Conservation (phyloP, 1,140 invertebrate genomes). For the Drosophila kikkawai region DNA sequence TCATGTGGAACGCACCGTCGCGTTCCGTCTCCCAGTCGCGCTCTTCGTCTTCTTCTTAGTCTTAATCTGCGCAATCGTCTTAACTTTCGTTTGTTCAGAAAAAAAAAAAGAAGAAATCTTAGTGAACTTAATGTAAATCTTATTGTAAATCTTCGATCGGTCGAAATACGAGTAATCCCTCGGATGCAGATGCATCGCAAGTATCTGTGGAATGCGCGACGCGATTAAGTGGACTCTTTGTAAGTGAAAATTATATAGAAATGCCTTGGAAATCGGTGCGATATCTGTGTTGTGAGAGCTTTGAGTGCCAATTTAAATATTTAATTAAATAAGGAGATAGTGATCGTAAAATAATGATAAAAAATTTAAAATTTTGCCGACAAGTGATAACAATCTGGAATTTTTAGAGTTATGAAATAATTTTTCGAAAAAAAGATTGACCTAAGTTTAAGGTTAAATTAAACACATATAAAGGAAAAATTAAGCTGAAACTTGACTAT, state of each 20-base stretch:
- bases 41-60: background rate
- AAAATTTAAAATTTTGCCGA: background rate
- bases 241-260: conserved; percentile 8
- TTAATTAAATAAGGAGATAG: background rate
- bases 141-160: conserved; percentile 28
- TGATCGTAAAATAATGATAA: background rate
- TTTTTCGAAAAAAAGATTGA: background rate
- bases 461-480: background rate
- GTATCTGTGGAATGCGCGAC: conserved; percentile 30
- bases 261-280: background rate
- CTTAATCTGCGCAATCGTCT: conserved; percentile 39
- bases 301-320: conserved; percentile 27
- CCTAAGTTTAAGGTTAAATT: background rate
- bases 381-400: background rate
- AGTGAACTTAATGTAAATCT: background rate
- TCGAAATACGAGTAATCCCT: conserved; percentile 5
- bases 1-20: conserved; percentile 77
- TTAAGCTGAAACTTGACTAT: background rate
- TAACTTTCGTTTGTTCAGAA: conserved; percentile 49
- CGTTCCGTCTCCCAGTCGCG: conserved; percentile 23
- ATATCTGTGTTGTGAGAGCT: conserved; percentile 45
- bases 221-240: conserved; percentile 25
- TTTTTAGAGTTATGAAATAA: background rate
- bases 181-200: conserved; percentile 21
- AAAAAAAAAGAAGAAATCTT: background rate